Conservation (phyloP, 2,888 invertebrate species). For the Eurytoma adleriae region DNA sequence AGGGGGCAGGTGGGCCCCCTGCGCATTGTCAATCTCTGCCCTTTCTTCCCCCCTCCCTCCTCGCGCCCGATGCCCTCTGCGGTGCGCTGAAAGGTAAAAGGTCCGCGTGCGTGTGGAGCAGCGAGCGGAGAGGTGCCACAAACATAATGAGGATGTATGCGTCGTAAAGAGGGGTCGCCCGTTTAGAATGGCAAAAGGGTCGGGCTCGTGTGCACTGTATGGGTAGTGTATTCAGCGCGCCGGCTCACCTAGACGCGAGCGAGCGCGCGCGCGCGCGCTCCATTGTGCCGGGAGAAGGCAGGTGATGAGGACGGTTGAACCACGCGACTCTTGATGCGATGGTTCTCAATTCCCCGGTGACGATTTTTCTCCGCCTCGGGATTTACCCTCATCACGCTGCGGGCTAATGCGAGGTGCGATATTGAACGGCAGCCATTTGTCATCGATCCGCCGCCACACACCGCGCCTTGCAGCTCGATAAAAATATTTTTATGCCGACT, state of each 20-base stretch:
- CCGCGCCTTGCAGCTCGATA: no score
- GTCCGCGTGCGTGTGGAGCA: slow-evolving; percentile 31
- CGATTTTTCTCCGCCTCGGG: not conserved
- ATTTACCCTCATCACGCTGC: no score
- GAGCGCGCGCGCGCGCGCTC: slow-evolving; percentile 53
- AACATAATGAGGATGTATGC: slow-evolving; percentile 72
- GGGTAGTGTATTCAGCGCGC: slow-evolving; percentile 67
- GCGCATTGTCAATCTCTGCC: slow-evolving; percentile 74
- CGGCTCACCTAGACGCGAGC: slow-evolving; percentile 58
- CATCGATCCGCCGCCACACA: no score
- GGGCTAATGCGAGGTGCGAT: no score
- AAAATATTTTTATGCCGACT: no score
- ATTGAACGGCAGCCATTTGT: no score
- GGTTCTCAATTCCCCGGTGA: slow-evolving; percentile 59
- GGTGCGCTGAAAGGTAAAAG: slow-evolving; percentile 47
- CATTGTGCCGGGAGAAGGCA: slow-evolving; percentile 72
- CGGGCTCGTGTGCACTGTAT: slow-evolving; percentile 40
- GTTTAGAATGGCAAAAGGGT: slow-evolving; percentile 28
- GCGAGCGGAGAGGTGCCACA: slow-evolving; percentile 63
- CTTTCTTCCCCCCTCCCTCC: slow-evolving; percentile 65
- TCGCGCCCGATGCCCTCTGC: slow-evolving; percentile 46
- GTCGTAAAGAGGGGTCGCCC: slow-evolving; percentile 65
- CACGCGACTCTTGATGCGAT: slow-evolving; percentile 69
- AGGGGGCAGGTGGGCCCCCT: slow-evolving; percentile 76
- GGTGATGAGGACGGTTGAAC: slow-evolving; percentile 76